phyloP scores from a whole-genome alignment of 2,113 vertebrate species.

The Clupea harengus region DNA sequence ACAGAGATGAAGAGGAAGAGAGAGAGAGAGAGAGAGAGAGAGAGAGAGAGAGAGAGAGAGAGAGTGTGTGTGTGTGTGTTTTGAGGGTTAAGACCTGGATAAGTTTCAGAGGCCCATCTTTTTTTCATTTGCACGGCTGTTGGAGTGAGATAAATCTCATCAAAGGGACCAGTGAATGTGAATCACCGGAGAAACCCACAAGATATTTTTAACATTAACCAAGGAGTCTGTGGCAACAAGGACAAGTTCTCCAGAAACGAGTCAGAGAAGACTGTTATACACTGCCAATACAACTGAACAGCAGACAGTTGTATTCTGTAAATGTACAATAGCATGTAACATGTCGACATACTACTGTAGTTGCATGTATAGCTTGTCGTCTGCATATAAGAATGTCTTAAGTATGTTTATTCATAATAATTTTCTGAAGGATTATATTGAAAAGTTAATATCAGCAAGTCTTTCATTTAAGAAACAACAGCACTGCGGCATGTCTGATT shows the following conservation, averaged over 20 bases:
- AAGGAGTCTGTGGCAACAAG: neutral
- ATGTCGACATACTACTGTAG: neutral
- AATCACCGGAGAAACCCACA: conserved; percentile 18
- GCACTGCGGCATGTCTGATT: neutral
- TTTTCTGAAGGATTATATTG: neutral
- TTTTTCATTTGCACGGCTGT: conserved; percentile 25
- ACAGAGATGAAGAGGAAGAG: conserved; percentile 32
- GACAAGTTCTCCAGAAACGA: neutral
- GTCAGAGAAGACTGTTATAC: neutral
- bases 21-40: neutral
- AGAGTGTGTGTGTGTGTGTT: neutral
- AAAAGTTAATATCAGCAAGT: neutral
- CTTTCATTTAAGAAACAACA: neutral
- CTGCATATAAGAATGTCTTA: neutral
- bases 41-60: neutral
- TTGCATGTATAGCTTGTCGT: neutral
- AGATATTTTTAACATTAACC: neutral
- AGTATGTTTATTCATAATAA: neutral
- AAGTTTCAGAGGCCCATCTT: conserved; percentile 13
- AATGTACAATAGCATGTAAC: neutral
- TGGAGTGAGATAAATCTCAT: conserved; percentile 14
- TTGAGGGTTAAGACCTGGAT: conserved; percentile 7
- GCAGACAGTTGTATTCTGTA: neutral
- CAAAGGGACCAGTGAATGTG: conserved; percentile 11
- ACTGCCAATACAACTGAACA: neutral